Evolutionary conservation across 2,797 vertebrate species (phyloP), one percentile per base, ranked within the genome.

Genomic region (Numenius phaeopus): DNA sequence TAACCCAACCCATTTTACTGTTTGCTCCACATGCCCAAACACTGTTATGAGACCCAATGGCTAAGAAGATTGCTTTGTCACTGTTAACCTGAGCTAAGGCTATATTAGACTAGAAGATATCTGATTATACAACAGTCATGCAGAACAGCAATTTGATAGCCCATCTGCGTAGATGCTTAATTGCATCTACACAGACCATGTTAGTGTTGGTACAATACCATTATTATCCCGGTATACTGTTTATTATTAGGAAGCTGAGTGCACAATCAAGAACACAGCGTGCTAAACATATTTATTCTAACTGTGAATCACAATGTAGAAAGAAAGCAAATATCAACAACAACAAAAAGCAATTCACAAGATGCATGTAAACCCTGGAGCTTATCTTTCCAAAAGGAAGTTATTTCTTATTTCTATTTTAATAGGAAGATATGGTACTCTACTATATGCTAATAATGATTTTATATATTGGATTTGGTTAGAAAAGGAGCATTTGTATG

Each of bases 231-330:
- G 5, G 34, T 62, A 67, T 76, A 72, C n/a, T 1, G 2, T 64
- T 49, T 90, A 71, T 92, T 96, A 93, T 84, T 62, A 90, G 85
- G 65, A 95, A 95, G 71, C 29, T 1, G 20, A 93, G 72, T 62
- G 6, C 7, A 2, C 70, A 93, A 90, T 93, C 79, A 91, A 81
- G 69, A 91, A 34, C 83, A 47, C 89, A 93, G 83, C 69, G 91
- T 55, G 73, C 24, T 91, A 91, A 93, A 84, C 30, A 46, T 46
- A 86, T 83, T 83, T 95, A 78, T 91, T 86, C 91, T 88, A 70
- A 83, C 40, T 50, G 44, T 10, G 55, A 93, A 27, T 39, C 83
- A 87, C 54, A 86, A 42, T 47, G 46, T 24, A 79, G n/a, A 7
- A 85, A 79, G 44, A 58, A 72, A 47, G 12, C 15, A 84, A 91